Evolutionary conservation across 2,113 vertebrate genomes (phyloP), one percentile per base, ranked within the genome.

Genomic region (Ameiurus melas): DNA sequence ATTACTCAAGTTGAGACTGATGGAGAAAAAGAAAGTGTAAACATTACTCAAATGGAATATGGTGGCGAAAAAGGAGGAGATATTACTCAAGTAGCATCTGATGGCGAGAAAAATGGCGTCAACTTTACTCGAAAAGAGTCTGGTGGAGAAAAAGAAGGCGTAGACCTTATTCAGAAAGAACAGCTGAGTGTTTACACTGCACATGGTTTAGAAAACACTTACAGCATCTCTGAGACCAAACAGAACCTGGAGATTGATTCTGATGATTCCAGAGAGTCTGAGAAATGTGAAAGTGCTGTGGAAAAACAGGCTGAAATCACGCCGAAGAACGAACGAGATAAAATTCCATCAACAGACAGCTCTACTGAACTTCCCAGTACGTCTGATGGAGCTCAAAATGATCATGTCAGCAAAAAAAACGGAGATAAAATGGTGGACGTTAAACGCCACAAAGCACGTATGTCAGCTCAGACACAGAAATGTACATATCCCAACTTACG

Each of bases 401-500:
- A 16, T 55, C 20, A 16, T 39, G 68, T 16, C 5, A 51, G n/a
- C 13, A 20, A 85, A 64, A 82, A 33, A 19, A 8, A 75, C 6
- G 14, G 33, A 77, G 55, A 81, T 86, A 47, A 47, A 66, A 36
- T 4, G 2, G 4, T 33, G 12, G 39, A 86, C 30, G 71, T 51
- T 86, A 55, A 87, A 30, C 9, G 7, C 33, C 3, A 75, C 6
- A 20, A 30, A 51, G 30, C 66, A 83, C 86, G 70, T 43, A 53
- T 88, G 57, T 77, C 55, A 36, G 17, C 33, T 55, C 4, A 60
- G 36, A 93, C 84, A 89, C 77, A 90, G 73, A 86, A 71, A 58
- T 75, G 66, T 88, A 93, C 66, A 36, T 92, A 94, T 89, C 62
- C 91, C 70, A 92, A 85, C 86, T 80, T 96, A 53, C 86, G 89